A percentile compares a stretch with the other conserved stretches of the same genome.
These are phyloP conservation scores for Pseudopleuronectes americanus DNA, from an alignment of 2,797 vertebrate species.

Conservation along the genomic window DNA sequence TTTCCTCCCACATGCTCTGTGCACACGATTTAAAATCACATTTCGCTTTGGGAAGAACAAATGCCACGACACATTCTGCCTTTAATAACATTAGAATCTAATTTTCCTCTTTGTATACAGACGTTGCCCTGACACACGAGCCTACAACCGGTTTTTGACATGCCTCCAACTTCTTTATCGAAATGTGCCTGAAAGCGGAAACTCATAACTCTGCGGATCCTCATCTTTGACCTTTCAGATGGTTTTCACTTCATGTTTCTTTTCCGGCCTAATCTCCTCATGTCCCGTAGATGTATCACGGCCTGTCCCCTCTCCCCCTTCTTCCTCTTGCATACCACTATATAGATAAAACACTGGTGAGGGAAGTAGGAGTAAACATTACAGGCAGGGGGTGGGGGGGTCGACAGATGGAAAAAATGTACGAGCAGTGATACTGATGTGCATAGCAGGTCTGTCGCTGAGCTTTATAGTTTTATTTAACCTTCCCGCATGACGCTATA, in stretches of 20 bases:
- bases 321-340: constrained; percentile 48
- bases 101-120: constrained; percentile 1
- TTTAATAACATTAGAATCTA: constrained; percentile 27
- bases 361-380: constrained; percentile 48
- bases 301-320: constrained; percentile 14
- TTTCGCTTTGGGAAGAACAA: constrained; percentile 5
- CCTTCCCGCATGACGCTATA: neutral
- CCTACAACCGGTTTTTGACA: neutral
- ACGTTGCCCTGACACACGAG: too few relatives aligned
- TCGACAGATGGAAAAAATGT: constrained; percentile 33
- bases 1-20: constrained; percentile 38
- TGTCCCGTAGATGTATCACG: constrained; percentile 29
- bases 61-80: neutral
- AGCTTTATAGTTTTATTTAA: neutral
- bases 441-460: neutral
- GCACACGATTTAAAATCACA: constrained; percentile 1
- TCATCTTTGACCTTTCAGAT: neutral
- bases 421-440: constrained; percentile 1
- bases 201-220: neutral
- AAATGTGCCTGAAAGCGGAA: constrained; percentile 1
- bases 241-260: neutral
- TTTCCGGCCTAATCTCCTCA: constrained; percentile 10
- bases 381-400: neutral
- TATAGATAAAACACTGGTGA: constrained; percentile 57
- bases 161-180: neutral